These are phyloP conservation scores for Artemia sinica DNA, from an alignment of 2,888 invertebrate species.

Conservation along the genomic window DNA sequence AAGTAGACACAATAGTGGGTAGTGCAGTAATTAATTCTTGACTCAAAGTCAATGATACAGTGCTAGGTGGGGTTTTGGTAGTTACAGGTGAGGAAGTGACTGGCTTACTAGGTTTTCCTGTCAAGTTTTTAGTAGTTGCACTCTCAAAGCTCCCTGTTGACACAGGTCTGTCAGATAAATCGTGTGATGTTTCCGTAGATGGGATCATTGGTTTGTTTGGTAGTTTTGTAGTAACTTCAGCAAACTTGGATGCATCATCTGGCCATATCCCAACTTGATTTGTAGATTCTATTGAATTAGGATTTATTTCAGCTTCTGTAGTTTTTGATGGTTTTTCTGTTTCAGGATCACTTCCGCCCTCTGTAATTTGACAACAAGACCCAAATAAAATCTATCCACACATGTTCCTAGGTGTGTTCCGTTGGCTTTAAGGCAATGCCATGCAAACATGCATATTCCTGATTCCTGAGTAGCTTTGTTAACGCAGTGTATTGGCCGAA, in stretches of 20 bases:
- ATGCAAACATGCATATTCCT: constrained; percentile 84
- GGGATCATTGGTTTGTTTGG: no score
- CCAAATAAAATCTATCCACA: constrained; percentile 81
- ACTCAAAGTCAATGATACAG: no score
- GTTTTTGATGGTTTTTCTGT: constrained; percentile 16
- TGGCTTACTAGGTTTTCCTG: no score
- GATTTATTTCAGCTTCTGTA: constrained; percentile 20
- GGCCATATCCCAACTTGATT: constrained; percentile 13
- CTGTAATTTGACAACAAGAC: constrained; percentile 61
- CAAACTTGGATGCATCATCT: background rate
- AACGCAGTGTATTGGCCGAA: constrained; percentile 71
- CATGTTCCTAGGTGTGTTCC: constrained; percentile 81
- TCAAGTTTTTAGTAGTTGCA: no score
- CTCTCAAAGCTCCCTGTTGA: no score
- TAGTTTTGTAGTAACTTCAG: background rate
- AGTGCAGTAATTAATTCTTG: constrained; percentile 23
- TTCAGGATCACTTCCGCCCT: constrained; percentile 37
- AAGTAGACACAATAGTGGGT: constrained; percentile 28
- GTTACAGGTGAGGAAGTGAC: no score
- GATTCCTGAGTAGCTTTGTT: constrained; percentile 57
- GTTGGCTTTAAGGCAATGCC: constrained; percentile 73
- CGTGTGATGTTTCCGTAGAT: no score
- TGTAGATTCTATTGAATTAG: constrained; percentile 15
- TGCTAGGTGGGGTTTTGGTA: no score
- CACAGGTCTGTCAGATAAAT: no score